These are phyloP conservation scores for Dissostichus mawsoni DNA, from an alignment of 2,113 vertebrate species.

Conservation along the genomic window DNA sequence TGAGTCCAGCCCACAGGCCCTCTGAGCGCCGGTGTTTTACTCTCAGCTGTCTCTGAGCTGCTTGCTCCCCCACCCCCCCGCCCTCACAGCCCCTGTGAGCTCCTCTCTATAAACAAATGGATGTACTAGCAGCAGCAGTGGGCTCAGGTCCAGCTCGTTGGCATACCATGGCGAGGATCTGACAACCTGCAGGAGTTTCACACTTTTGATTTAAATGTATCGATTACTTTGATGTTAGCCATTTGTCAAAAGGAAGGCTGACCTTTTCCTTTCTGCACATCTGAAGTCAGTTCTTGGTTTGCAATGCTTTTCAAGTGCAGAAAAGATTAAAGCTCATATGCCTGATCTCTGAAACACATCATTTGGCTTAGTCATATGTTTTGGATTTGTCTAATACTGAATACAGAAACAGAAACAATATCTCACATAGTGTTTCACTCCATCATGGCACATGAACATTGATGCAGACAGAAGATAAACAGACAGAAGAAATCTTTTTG, in stretches of 20 bases:
- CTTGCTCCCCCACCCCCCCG: not conserved
- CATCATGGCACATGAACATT: slow-evolving; percentile 7
- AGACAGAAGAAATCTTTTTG: slow-evolving; percentile 18
- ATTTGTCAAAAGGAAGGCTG: slow-evolving; percentile 73
- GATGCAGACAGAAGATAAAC: slow-evolving; percentile 35
- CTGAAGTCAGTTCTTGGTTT: slow-evolving; percentile 58
- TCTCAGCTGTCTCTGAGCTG: not conserved
- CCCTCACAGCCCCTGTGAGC: slow-evolving; percentile 12
- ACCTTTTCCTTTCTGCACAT: slow-evolving; percentile 51
- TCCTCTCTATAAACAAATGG: slow-evolving; percentile 44
- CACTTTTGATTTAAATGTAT: slow-evolving; percentile 79
- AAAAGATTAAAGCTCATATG: not conserved
- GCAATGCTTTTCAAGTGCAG: slow-evolving; percentile 28
- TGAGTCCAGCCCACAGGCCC: slow-evolving; percentile 1
- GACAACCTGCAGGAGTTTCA: slow-evolving; percentile 69
- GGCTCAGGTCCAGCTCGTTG: slow-evolving; percentile 13
- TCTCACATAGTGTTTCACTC: slow-evolving; percentile 1
- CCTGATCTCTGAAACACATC: slow-evolving; percentile 15
- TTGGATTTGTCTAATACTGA: not conserved
- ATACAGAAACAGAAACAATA: not conserved
- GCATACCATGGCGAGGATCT: slow-evolving; percentile 20
- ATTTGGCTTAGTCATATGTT: not conserved
- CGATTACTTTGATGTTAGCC: slow-evolving; percentile 67
- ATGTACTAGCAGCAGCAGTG: slow-evolving; percentile 49
- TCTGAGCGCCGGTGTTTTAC: not conserved